phyloP scores from a whole-genome alignment of 2,797 vertebrate species.

The Artibeus lituratus region DNA sequence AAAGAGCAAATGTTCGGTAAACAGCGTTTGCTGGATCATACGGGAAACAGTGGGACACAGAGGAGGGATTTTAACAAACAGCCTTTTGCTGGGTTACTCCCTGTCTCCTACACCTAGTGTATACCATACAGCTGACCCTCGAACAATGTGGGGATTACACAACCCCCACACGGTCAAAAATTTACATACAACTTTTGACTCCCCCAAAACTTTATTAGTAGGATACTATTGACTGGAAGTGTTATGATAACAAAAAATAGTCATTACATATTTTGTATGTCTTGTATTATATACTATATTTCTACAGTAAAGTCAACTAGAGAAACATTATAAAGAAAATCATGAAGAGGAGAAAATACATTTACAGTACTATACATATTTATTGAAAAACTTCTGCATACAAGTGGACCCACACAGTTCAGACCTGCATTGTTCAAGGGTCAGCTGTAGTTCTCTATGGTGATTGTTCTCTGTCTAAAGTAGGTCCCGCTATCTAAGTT shows the following conservation, averaged over 20 bases:
- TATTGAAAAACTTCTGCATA: neutral
- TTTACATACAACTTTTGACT: neutral
- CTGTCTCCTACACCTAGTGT: neutral
- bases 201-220: neutral
- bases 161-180: neutral
- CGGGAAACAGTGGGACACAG: neutral
- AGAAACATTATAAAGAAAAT: neutral
- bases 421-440: neutral
- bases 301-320: neutral
- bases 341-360: neutral
- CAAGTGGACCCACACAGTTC: neutral
- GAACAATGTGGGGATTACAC: neutral
- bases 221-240: neutral
- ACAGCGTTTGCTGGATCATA: neutral
- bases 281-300: neutral
- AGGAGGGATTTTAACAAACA: neutral
- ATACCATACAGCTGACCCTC: neutral
- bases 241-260: neutral
- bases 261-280: neutral
- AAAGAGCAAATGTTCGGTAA: neutral
- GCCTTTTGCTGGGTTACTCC: neutral
- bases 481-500: neutral
- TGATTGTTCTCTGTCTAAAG: neutral
- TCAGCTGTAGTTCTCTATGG: neutral
- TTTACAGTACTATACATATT: neutral